Base-by-base conservation (phyloP, 2,797 vertebrate genomes). In the Scolopax bukidnonensis region DNA sequence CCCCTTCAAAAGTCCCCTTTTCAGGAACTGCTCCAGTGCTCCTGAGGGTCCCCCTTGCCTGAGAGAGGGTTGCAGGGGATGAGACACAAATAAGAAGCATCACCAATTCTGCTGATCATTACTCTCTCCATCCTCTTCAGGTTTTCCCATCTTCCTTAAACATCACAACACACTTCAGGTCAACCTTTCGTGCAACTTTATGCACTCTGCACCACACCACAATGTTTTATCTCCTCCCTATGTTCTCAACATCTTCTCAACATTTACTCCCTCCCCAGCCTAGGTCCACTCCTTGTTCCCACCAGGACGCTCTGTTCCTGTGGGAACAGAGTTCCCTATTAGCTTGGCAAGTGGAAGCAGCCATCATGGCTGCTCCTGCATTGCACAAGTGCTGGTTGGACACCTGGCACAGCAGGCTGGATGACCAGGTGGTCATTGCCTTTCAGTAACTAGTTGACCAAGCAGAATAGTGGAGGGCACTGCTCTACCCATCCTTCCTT, bases 281-380 rank as follows among this genome's bases (percentile, higher is more conserved):
- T 36, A 64, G 8, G 23, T 11, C 36, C 51, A 16, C 56, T 85
- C n/a, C 48, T 41, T 17, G 33, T 19, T 63, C 36, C 38, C 48
- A 76, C 3, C 33, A 64, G 20, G 9, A 24, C 51, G 43, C 14
- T 8, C 47, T 18, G 8, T 30, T n/a, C n/a, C n/a, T n/a, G n/a
- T n/a, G n/a, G n/a, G 56, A 82, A 70, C 4, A 7, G n/a, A 0
- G 0, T 16, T 25, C 21, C 28, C 74, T 60, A 23, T 65, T 43
- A 51, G 59, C 23, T 12, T 3, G 8, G 36, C 54, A 40, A 47
- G 63, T 0, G 0, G 9, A 13, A 7, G 16, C 68, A 79, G 23
- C 15, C 50, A n/a, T 51, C 10, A 2, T 1, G 4, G 47, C 59
- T 59, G 27, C 47, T 76, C 20, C 38, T 38, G 61, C 41, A 11